Conservation (phyloP, 2,113 vertebrate genomes). For the Pongo pygmaeus region DNA sequence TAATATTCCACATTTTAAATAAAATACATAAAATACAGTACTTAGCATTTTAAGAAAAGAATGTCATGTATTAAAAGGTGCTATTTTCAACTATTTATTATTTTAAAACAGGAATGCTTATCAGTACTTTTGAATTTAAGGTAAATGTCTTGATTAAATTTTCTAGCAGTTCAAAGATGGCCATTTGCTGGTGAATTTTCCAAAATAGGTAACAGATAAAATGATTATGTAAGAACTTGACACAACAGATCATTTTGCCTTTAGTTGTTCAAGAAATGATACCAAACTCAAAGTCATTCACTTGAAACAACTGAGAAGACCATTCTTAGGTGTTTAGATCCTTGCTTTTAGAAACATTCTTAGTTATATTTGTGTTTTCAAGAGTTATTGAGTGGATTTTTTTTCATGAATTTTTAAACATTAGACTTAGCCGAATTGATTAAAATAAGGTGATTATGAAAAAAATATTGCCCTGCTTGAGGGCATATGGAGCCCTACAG, state of each 20-base stretch:
- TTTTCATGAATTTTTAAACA: neutral
- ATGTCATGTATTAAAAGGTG: slow-evolving; percentile 42
- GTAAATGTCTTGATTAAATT: neutral
- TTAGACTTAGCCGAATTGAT: neutral
- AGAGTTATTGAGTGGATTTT: neutral
- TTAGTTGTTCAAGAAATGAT: neutral
- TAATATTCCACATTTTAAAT: neutral
- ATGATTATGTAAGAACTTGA: neutral
- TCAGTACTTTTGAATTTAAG: neutral
- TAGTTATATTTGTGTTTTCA: neutral
- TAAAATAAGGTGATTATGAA: neutral
- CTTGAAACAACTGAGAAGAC: neutral
- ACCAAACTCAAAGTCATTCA: neutral
- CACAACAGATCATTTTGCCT: neutral
- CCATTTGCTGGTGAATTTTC: neutral
- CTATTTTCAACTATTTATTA: neutral
- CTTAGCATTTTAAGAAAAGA: neutral
- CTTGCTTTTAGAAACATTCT: neutral
- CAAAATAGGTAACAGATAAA: neutral
- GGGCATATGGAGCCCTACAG: neutral
- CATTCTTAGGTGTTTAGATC: neutral
- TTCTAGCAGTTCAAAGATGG: neutral
- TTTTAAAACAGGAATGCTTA: neutral
- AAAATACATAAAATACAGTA: neutral
- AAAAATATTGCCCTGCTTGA: neutral